Percentiles rank a stretch among this genome's conserved stretches.
Evolutionary conservation across 2,797 vertebrate species (phyloP).

Genomic region (Carduelis carduelis): DNA sequence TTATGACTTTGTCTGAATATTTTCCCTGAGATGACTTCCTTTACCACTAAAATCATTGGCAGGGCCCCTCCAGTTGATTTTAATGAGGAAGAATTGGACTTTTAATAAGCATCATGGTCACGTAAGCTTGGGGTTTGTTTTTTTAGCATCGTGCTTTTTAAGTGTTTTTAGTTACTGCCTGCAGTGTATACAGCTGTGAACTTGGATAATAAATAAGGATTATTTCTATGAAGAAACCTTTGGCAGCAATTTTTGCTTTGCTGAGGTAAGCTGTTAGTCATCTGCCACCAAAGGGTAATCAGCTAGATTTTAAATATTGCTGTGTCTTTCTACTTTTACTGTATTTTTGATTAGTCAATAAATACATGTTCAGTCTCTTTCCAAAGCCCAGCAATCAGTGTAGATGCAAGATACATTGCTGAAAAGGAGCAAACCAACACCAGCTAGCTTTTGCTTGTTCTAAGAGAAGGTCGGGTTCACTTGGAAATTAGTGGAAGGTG

Average conservation of each 20-base stretch:
- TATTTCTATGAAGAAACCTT: conserved; percentile 65
- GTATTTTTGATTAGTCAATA: conserved; percentile 71
- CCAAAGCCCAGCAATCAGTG: conserved; percentile 51
- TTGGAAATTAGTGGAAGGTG: conserved; percentile 29
- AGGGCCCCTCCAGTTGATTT: conserved; percentile 2
- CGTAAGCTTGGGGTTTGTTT: conserved; percentile 48
- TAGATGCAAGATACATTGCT: conserved; percentile 22
- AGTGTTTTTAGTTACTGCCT: conserved; percentile 67
- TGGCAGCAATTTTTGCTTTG: conserved; percentile 68
- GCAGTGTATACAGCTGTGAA: conserved; percentile 66
- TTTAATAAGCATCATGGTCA: conserved; percentile 53
- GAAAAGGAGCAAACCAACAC: conserved; percentile 21
- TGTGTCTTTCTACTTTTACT: conserved; percentile 70
- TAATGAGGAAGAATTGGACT: conserved; percentile 31
- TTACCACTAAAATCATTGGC: neutral
- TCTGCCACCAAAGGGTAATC: conserved; percentile 68
- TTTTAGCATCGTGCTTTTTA: conserved; percentile 56
- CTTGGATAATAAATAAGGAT: conserved; percentile 70
- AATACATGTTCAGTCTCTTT: conserved; percentile 56
- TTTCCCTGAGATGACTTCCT: conserved; percentile 11
- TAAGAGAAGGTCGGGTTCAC: neutral
- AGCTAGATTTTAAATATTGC: conserved; percentile 72
- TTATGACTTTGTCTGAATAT: conserved; percentile 50
- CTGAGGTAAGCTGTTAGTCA: conserved; percentile 70
- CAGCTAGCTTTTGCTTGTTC: conserved; percentile 18